These are phyloP conservation scores for Cheumatopsyche charites DNA, from an alignment of 1,140 invertebrate species.

Conservation along the genomic window DNA sequence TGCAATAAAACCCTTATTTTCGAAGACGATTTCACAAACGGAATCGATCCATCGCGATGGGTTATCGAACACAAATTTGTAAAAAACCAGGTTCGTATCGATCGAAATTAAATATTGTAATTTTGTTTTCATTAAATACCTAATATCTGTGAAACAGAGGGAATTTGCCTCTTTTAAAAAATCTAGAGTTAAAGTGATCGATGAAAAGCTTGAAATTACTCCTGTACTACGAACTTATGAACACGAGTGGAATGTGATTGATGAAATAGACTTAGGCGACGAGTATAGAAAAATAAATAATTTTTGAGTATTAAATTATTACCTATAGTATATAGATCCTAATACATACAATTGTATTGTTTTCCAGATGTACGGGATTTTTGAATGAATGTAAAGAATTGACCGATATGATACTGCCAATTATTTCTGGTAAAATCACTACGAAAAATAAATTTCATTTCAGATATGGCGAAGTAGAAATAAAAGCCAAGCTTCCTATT, in stretches of 20 bases:
- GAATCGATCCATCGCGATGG: slow-evolving; percentile 46
- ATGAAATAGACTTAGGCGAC: neutral
- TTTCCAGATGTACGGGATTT: slow-evolving; percentile 10
- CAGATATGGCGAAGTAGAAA: slow-evolving; percentile 74
- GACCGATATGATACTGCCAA: slow-evolving; percentile 66
- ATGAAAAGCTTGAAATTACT: slow-evolving; percentile 18
- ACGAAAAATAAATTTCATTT: slow-evolving; percentile 71
- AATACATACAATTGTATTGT: too few species aligned
- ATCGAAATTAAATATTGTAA: too few species aligned
- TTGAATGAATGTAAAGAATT: neutral
- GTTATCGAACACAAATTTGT: slow-evolving; percentile 45
- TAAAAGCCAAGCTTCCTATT: slow-evolving; percentile 74
- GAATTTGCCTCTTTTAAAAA: slow-evolving; percentile 50
- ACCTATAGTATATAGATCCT: too few species aligned
- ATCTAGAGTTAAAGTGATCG: neutral
- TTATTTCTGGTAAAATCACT: slow-evolving; percentile 72
- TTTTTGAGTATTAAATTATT: too few species aligned
- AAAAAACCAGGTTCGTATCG: slow-evolving; percentile 18
- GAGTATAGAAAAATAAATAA: neutral
- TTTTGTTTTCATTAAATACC: too few species aligned
- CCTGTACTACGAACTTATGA: neutral
- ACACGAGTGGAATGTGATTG: neutral
- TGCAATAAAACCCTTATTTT: slow-evolving; percentile 53
- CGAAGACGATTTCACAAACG: slow-evolving; percentile 50
- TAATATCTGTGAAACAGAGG: too few species aligned